These are phyloP conservation scores for Australoheros scitulus DNA, from an alignment of 2,113 vertebrate genomes.

Conservation along the genomic window DNA sequence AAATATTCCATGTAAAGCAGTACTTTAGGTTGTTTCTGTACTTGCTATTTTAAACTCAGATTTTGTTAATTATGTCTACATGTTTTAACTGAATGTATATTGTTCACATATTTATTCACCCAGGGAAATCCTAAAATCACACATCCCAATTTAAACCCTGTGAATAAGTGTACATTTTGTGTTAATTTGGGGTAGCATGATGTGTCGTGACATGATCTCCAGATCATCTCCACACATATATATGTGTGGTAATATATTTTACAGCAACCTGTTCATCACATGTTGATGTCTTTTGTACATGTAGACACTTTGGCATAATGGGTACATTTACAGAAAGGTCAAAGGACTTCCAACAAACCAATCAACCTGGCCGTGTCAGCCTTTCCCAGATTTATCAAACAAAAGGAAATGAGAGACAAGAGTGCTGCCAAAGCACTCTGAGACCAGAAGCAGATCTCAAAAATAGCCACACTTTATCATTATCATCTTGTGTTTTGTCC, in stretches of 20 bases:
- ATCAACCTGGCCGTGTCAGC: neutral
- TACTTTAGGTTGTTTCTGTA: neutral
- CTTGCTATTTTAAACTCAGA: neutral
- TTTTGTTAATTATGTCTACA: neutral
- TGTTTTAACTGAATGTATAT: no score
- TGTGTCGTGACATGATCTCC: neutral
- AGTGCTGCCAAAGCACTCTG: neutral
- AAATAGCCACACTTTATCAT: conserved; percentile 63
- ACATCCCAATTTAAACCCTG: neutral
- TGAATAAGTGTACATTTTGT: neutral
- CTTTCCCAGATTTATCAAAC: conserved; percentile 14
- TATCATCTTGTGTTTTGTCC: conserved; percentile 54
- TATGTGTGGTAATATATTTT: no score
- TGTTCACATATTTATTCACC: no score
- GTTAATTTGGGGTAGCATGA: neutral
- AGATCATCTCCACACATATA: neutral
- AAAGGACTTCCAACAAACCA: neutral
- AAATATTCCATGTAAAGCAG: neutral
- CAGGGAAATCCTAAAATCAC: no score
- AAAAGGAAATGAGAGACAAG: conserved; percentile 8
- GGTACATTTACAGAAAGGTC: conserved; percentile 2
- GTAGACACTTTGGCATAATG: neutral
- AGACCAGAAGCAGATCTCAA: conserved; percentile 2
- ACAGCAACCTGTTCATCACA: neutral
- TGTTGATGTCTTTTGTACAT: neutral